Conservation (phyloP, 2,888 invertebrate species). For the Exocentrus adspersus region DNA sequence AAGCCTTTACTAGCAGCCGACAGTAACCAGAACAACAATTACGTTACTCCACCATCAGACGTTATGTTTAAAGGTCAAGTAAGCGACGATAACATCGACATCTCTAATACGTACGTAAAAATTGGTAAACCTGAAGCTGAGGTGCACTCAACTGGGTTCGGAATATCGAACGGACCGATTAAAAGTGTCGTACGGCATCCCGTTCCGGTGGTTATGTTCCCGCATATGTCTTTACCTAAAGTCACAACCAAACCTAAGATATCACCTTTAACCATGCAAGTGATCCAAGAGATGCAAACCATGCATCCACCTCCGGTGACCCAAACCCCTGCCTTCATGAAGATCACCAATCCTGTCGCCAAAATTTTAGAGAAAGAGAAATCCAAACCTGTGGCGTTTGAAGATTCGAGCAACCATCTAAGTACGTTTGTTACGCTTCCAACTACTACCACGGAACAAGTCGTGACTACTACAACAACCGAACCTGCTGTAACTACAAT, state of each 20-base stretch:
- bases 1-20: conserved; percentile 47
- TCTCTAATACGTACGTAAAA: conserved; percentile 62
- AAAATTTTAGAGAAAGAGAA: conserved; percentile 50
- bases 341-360: conserved; percentile 44
- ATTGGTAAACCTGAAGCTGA: conserved; percentile 64
- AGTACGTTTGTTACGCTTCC: conserved; percentile 34
- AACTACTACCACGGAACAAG: conserved; percentile 31
- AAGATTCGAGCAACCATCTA: neutral
- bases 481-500: conserved; percentile 65
- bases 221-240: conserved; percentile 39
- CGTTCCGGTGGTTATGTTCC: conserved; percentile 41
- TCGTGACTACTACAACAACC: conserved; percentile 61
- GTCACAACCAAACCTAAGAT: conserved; percentile 30
- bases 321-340: conserved; percentile 46
- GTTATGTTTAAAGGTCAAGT: conserved; percentile 62
- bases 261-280: conserved; percentile 51
- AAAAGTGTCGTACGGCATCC: conserved; percentile 15
- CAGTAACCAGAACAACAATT: conserved; percentile 54
- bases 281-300: conserved; percentile 69
- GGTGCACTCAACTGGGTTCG: conserved; percentile 57
- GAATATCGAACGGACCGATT: conserved; percentile 42
- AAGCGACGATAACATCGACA: conserved; percentile 60
- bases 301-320: conserved; percentile 69
- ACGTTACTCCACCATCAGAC: conserved; percentile 53
- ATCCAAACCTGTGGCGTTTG: conserved; percentile 8